These are phyloP conservation scores for Danaus melanippus DNA, from an alignment of 1,140 invertebrate genomes.

Conservation along the genomic window DNA sequence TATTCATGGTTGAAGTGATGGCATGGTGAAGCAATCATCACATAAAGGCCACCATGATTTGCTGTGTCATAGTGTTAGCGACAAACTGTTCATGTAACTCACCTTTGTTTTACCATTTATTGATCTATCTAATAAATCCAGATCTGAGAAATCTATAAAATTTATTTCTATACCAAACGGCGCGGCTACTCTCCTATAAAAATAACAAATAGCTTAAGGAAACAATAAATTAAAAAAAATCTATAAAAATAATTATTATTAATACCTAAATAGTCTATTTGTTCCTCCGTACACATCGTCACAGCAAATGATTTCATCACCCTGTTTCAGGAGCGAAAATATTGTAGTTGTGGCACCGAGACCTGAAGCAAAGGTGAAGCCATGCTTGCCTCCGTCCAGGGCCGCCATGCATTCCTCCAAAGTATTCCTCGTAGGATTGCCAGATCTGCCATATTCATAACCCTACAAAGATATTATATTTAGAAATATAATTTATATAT, in stretches of 20 bases:
- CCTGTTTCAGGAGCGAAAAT: constrained; percentile 81
- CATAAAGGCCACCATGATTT: too few species aligned
- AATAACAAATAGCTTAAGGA: constrained; percentile 6
- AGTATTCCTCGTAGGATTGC: constrained; percentile 93
- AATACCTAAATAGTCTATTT: constrained; percentile 75
- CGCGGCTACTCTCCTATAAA: constrained; percentile 72
- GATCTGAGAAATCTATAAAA: constrained; percentile 87
- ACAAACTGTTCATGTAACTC: constrained; percentile 19
- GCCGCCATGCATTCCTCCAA: constrained; percentile 93
- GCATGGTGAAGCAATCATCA: too few species aligned
- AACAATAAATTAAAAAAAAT: neutral
- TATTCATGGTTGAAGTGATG: too few species aligned
- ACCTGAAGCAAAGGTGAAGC: constrained; percentile 90
- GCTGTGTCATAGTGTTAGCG: too few species aligned
- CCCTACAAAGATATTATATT: constrained; percentile 71
- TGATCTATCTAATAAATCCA: constrained; percentile 77
- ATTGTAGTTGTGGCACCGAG: constrained; percentile 88
- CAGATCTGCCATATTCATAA: constrained; percentile 94
- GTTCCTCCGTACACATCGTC: constrained; percentile 98
- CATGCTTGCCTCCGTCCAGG: constrained; percentile 92
- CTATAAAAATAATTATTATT: neutral
- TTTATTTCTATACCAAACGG: constrained; percentile 81
- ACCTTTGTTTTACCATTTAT: constrained; percentile 91
- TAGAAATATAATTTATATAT: too few species aligned
- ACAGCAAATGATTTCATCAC: constrained; percentile 93